Base-by-base conservation (phyloP, 2,888 invertebrate genomes). In the Cheilosia urbana region DNA sequence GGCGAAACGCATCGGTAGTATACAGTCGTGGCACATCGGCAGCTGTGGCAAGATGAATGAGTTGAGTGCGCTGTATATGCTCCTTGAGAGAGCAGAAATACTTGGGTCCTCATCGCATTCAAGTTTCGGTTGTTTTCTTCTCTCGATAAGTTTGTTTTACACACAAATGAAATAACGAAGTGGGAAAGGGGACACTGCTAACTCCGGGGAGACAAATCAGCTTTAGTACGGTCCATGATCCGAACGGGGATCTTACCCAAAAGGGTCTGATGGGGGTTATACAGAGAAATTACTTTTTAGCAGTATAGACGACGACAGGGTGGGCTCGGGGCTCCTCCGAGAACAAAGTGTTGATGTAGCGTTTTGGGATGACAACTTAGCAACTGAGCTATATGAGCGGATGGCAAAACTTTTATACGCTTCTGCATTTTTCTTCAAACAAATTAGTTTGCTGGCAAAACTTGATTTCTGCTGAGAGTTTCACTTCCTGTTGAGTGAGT, bases 21-120 rank as follows among this genome's bases (percentile, higher is more conserved):
- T 45, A 45, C 17, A 45, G n/a, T 42, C 2, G 34, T 15, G 47
- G 47, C 49, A 21, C 58, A 63, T 60, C 21, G 45, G 62, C 77
- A 77, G 77, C 77, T 62, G 68, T 77, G 77, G 53, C 77, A 77
- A 77, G 68, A 77, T 69, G 68, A 77, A 77, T 69, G 77, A 69
- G 77, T 37, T 69, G 77, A 69, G 77, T 37, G 4, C 7, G 27
- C 27, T 27, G 6, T 30, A 30, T 24, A 24, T 24, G 37, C 19
- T 60, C 34, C 68, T 68, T 53, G 24, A 37, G 27, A 49, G 24
- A 51, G 42, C 45, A 7, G 15, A 21, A 42, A 21, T 58, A 21
- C 45, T 47, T 47, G 24, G 24, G 17, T 76, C 68, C 58, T 66
- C 51, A 62, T 53, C 45, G 37, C 60, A 53, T 68, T 68, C 24